Conservation (phyloP, 2,113 vertebrate genomes). For the Rhagologus leucostigma region DNA sequence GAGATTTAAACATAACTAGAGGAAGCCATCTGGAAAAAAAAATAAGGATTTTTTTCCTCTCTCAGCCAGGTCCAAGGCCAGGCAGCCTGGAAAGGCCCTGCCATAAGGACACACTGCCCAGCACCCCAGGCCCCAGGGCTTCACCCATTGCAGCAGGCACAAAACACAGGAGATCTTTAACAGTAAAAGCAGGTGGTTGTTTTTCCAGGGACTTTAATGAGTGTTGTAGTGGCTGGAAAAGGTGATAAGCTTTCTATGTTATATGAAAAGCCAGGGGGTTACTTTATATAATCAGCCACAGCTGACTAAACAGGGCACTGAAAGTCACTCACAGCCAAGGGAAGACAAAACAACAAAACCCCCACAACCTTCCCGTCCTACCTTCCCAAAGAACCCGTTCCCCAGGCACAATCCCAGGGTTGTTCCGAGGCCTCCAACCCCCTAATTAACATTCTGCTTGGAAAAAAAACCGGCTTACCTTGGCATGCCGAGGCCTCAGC, state of each 20-base stretch:
- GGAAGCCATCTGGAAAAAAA: neutral
- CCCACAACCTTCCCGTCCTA: neutral
- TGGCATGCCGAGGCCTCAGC: accelerated
- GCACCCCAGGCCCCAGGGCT: neutral
- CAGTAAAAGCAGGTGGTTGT: neutral
- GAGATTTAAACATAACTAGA: neutral
- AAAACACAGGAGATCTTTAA: neutral
- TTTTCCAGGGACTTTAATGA: constrained; percentile 15
- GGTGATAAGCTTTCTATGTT: constrained; percentile 24
- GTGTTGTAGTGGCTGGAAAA: constrained; percentile 9
- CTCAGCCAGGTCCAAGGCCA: accelerated
- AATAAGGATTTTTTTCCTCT: accelerated
- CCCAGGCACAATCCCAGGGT: neutral
- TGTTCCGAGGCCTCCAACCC: neutral
- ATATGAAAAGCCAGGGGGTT: constrained; percentile 26
- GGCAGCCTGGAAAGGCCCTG: neutral
- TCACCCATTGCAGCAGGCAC: neutral
- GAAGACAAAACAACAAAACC: neutral
- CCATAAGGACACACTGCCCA: neutral
- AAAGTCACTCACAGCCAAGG: neutral
- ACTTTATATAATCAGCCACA: constrained; percentile 6
- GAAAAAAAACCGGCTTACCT: neutral
- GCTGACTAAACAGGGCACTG: constrained; percentile 50
- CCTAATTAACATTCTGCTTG: neutral
- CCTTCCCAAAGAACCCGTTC: neutral